Percentiles rank a stretch among this genome's conserved stretches.
These are phyloP conservation scores for Zosterops pallidus DNA, from an alignment of 2,113 vertebrate genomes.

Conservation along the genomic window DNA sequence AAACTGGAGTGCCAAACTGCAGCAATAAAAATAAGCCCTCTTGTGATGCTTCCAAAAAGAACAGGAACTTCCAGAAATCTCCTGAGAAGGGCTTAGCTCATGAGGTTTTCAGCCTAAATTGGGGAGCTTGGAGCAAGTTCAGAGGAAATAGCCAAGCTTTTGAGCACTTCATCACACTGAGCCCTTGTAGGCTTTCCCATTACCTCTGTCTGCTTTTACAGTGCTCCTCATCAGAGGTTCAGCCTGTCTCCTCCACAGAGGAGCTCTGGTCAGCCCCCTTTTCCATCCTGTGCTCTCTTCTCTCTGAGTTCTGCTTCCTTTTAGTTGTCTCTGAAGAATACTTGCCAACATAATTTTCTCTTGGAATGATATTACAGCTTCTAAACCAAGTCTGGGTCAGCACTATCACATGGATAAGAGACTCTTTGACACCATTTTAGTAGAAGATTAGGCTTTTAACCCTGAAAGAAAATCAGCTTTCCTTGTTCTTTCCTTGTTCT, in stretches of 20 bases:
- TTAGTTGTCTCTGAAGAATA: slow-evolving; percentile 41
- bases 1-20: background rate
- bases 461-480: slow-evolving; percentile 50
- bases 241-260: background rate
- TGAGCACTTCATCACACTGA: slow-evolving; percentile 35
- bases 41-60: slow-evolving; percentile 28
- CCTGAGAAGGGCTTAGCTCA: background rate
- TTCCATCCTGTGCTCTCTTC: background rate
- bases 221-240: slow-evolving; percentile 31
- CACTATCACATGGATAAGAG: background rate
- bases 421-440: background rate
- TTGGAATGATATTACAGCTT: slow-evolving; percentile 26
- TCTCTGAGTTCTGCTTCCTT: background rate
- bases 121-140: slow-evolving; percentile 10
- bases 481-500: background rate
- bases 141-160: slow-evolving; percentile 46
- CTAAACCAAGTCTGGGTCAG: slow-evolving; percentile 46
- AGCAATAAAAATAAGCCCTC: slow-evolving; percentile 19
- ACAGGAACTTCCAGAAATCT: slow-evolving; percentile 35
- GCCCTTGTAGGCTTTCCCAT: background rate
- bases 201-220: background rate
- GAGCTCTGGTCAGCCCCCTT: background rate
- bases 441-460: slow-evolving; percentile 53
- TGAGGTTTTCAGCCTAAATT: background rate
- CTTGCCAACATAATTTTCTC: slow-evolving; percentile 1